Base-by-base conservation (phyloP, 2,888 invertebrate genomes). In the Nasonovia ribisnigri region DNA sequence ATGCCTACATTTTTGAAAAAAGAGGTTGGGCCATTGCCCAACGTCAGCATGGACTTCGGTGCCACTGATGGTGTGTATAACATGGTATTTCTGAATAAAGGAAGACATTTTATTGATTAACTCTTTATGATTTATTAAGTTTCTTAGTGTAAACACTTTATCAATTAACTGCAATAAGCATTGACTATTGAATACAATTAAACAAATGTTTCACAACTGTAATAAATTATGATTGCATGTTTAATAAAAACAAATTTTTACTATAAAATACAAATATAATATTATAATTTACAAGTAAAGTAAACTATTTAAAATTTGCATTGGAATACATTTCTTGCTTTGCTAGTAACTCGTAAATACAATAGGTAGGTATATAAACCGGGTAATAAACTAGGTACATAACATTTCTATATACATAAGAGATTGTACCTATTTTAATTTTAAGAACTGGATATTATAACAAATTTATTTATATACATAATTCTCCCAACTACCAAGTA, bases 361-460 rank as follows among this genome's bases (percentile, higher is more conserved):
- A 77, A 36, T 77, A 77, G 36, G 20, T 77, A 77, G 20, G 20
- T 77, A 36, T 36, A 77, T 42, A 91, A 42, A 46, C 20, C n/a
- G n/a, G n/a, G n/a, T n/a, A n/a, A n/a, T n/a, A n/a, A n/a, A n/a
- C n/a, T n/a, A n/a, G n/a, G n/a, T 29, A 54, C 11, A 51, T 24
- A 20, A n/a, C n/a, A 91, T 43, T 46, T 36, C 8, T 46, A 57
- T 46, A 91, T 54, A 60, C n/a, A 43, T 11, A 86, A 87, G 46
- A 92, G 6, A 77, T 36, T 77, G 8, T 20, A 77, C 20, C 77
- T 48, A 36, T 92, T 60, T 36, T 16, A 29, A 92, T n/a, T 77
- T 43, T 48, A 60, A 87, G 36, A 36, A 67, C 48, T 67, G 29
- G 46, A 89, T 54, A 93, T 93, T 93, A 26, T 46, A 92, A 89